These are phyloP conservation scores for Charanyca ferruginea DNA, from an alignment of 2,888 invertebrate genomes.

Conservation along the genomic window DNA sequence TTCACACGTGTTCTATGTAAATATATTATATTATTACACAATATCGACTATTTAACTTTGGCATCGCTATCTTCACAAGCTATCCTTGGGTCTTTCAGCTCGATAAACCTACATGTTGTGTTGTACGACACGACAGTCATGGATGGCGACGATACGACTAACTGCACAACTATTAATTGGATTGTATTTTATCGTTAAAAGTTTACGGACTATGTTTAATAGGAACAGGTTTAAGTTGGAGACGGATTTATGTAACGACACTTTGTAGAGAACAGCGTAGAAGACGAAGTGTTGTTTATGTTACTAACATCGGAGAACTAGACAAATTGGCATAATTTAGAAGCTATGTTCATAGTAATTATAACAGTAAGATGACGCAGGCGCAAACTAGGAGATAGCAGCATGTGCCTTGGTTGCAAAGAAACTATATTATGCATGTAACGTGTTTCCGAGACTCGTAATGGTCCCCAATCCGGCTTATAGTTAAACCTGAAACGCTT, in stretches of 20 bases:
- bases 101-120: slow-evolving; percentile 13
- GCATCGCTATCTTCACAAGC: slow-evolving; percentile 9
- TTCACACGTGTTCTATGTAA: slow-evolving; percentile 30
- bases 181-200: slow-evolving; percentile 56
- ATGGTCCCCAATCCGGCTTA: slow-evolving; percentile 32
- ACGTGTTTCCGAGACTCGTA: slow-evolving; percentile 32
- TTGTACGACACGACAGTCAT: slow-evolving; percentile 36
- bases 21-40: slow-evolving; percentile 31
- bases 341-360: slow-evolving; percentile 14
- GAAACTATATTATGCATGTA: slow-evolving; percentile 39
- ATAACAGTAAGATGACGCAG: not conserved
- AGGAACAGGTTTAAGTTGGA: slow-evolving; percentile 39
- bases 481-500: slow-evolving; percentile 34
- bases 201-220: slow-evolving; percentile 42
- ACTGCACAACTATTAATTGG: slow-evolving; percentile 61
- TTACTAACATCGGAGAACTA: not conserved
- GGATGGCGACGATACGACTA: slow-evolving; percentile 41
- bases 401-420: slow-evolving; percentile 21
- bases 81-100: slow-evolving; percentile 13
- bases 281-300: slow-evolving; percentile 8
- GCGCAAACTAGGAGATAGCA: slow-evolving; percentile 23
- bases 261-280: slow-evolving; percentile 6
- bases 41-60: slow-evolving; percentile 29
- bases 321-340: slow-evolving; percentile 26
- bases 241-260: slow-evolving; percentile 38